Base-by-base conservation (phyloP, 1,140 invertebrate species). In the Tigriopus japonicus region DNA sequence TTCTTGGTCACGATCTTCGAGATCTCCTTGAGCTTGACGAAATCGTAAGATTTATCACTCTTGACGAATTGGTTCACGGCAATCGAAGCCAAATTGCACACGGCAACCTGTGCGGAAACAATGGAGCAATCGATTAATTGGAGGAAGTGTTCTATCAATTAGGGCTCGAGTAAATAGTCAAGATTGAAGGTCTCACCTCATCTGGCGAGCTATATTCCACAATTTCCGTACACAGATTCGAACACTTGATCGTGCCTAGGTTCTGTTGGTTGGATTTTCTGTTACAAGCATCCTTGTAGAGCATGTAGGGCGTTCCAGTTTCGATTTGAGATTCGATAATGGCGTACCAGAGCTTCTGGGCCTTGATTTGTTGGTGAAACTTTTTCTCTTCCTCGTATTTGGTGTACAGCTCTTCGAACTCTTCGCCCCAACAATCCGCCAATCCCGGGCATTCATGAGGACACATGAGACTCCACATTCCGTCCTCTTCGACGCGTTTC, bases 211-310 rank as follows among this genome's bases (percentile, higher is more conserved):
- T 86, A 70, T 95, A 98, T 72, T 98, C 83, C 1, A 98, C 80
- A 68, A 98, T 91, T 79, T 99, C 96, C 0, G 95, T 98, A 70
- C 94, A 98, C 14, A 98, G 75, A 73, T 98, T 98, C 63, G 90
- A 95, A 71, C 92, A 93, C 73, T 95, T 96, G 62, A 99, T 98
- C 6, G 95, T 98, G 24, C 95, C 96, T 17, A 99, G 71, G 75
- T 99, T 98, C 72, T 99, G 83, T 69, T 99, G 96, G 72, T 99
- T 99, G 55, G 87, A 91, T 75, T 98, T 98, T 9, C 84, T 74
- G 70, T 99, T 99, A 68, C 94, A 98, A 14, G 89, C 80, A 76
- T 99, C 96, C 73, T 97, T 98, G 69, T 95, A 98, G 0, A 92
- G 72, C 88, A 99, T 97, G 69, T 94, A 98, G 6, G 96, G 95